phyloP scores from a whole-genome alignment of 2,888 invertebrate species.

The Drosophila neonasuta region DNA sequence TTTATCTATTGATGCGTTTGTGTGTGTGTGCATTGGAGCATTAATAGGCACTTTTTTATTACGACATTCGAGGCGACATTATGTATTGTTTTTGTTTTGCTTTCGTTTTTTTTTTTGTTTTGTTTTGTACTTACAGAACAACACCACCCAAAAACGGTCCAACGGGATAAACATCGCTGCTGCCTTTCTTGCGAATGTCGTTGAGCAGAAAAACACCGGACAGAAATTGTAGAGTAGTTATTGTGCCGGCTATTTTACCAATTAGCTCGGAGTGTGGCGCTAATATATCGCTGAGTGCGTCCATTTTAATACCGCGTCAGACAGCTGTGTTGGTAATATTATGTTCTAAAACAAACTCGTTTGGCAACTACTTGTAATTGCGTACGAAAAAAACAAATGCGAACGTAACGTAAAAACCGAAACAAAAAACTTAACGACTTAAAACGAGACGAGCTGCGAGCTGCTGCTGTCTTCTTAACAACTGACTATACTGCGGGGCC shows the following conservation, averaged over 20 bases:
- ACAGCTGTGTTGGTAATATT: conserved; percentile 20
- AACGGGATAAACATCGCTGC: conserved; percentile 86
- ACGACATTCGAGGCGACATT: neutral
- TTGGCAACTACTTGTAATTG: conserved; percentile 17
- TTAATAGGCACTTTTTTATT: conserved; percentile 16
- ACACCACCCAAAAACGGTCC: conserved; percentile 90
- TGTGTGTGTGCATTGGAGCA: conserved; percentile 35
- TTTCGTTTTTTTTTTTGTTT: neutral
- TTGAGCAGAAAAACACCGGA: conserved; percentile 89
- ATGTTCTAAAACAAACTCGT: conserved; percentile 48
- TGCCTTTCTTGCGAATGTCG: conserved; percentile 88
- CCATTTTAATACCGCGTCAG: conserved; percentile 58
- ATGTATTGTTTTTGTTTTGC: neutral
- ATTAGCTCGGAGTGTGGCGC: conserved; percentile 77
- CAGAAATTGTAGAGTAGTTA: conserved; percentile 92
- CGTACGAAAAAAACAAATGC: conserved; percentile 41
- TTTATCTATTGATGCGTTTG: neutral
- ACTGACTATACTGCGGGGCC: conserved; percentile 48
- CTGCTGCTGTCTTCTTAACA: conserved; percentile 50
- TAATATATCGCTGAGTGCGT: conserved; percentile 75
- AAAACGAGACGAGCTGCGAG: conserved; percentile 33
- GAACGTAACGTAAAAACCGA: conserved; percentile 63
- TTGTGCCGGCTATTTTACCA: conserved; percentile 87
- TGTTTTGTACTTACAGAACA: conserved; percentile 86
- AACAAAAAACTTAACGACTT: conserved; percentile 44